Conservation (phyloP, 2,888 invertebrate species). For the Vanessa cardui region DNA sequence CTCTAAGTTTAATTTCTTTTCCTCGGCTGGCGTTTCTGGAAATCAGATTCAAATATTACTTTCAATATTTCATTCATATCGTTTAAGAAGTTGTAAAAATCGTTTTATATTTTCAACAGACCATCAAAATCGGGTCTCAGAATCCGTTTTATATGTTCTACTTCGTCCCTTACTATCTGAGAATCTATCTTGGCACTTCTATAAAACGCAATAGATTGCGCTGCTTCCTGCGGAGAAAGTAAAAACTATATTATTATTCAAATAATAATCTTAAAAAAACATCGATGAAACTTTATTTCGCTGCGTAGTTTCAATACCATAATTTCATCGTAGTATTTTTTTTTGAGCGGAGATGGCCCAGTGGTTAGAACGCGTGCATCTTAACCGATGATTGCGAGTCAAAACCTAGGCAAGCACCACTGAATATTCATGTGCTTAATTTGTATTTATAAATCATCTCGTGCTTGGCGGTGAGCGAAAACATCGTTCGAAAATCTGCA, state of each 20-base stretch:
- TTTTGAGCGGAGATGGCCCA: too few species aligned
- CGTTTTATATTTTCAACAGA: not conserved
- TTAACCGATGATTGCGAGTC: too few species aligned
- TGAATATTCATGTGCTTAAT: too few species aligned
- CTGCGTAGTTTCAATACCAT: too few species aligned
- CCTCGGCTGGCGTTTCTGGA: slow-evolving; percentile 51
- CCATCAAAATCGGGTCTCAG: slow-evolving; percentile 36
- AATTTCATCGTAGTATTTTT: too few species aligned
- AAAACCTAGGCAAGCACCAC: too few species aligned
- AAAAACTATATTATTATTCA: slow-evolving; percentile 22
- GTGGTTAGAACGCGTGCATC: too few species aligned
- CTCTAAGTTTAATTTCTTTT: slow-evolving; percentile 47
- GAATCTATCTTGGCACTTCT: slow-evolving; percentile 50
- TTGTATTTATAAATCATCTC: too few species aligned
- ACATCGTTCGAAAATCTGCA: too few species aligned
- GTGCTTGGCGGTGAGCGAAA: too few species aligned
- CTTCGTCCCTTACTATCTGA: slow-evolving; percentile 53
- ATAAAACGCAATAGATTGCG: slow-evolving; percentile 58
- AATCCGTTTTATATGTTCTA: slow-evolving; percentile 50
- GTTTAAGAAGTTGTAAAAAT: not conserved
- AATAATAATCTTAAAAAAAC: not conserved
- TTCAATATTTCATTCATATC: not conserved
- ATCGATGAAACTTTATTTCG: too few species aligned
- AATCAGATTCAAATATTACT: slow-evolving; percentile 7
- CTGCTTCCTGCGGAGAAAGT: slow-evolving; percentile 56